Base-by-base conservation (phyloP, 2,888 invertebrate genomes). In the Cyrtodaria siliqua region DNA sequence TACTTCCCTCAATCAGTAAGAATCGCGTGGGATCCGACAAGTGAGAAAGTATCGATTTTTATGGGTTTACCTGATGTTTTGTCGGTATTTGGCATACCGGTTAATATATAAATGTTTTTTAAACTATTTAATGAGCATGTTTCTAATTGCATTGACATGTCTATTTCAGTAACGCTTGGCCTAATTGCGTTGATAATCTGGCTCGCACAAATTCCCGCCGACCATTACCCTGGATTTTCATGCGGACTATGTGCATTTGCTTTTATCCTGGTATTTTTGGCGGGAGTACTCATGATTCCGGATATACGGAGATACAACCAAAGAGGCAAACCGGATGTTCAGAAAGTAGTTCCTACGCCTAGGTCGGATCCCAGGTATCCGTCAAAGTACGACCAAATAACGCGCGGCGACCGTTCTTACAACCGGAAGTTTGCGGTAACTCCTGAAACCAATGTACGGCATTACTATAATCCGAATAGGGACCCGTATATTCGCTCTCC, bases 251-350 rank as follows among this genome's bases (percentile, higher is more conserved):
- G 23, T 18, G 70, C 74, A 1, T 18, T 70, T n/a, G 80, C 67
- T 0, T 56, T 62, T 12, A 16, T 70, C 6, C 49, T 80, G 6
- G 40, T 67, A 29, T 67, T 80, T 50, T 52, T 80, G 1, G 73
- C 73, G n/a, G 80, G 76, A 16, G 40, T 80, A 9, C 42, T 80
- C 9, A 64, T 80, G 74, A 70, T 80, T 26, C 80, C 80, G 14
- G 80, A 80, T 44, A 71, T 80, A 1, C 40, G 80, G 24, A 38
- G 56, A 12, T 70, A 63, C 63, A 59, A 67, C 24, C 52, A 63
- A 9, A 52, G 55, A 9, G 53, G 62, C 4, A 38, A 56, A 42
- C 57, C 59, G 1, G 42, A 53, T 14, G 49, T 56, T 1, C 38
- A 26, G 8, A 24, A 38, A 16, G 63, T 63, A 16, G 50, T 40